Evolutionary conservation across 1,140 invertebrate genomes (phyloP).

Genomic region (Asobara japonica): DNA sequence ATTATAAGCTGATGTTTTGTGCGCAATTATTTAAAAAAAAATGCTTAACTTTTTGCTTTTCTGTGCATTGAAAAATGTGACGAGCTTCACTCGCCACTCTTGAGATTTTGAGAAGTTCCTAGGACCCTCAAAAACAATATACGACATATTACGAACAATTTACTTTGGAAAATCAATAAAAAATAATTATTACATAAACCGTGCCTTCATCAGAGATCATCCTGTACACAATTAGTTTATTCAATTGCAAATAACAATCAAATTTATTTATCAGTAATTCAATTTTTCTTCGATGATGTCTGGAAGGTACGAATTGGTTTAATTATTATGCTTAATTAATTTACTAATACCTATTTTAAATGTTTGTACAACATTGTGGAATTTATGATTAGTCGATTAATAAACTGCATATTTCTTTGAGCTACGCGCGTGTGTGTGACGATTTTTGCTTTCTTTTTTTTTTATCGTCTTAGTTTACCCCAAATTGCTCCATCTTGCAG

Average conservation of each 20-base stretch:
- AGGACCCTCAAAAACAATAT: background rate
- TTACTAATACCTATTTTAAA: slow-evolving; percentile 18
- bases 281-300: slow-evolving; percentile 2
- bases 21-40: background rate
- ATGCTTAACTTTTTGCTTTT: background rate
- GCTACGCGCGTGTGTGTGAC: slow-evolving; percentile 23
- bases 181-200: background rate
- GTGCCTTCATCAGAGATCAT: slow-evolving; percentile 21
- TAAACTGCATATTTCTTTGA: background rate
- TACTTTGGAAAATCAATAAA: background rate
- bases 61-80: background rate
- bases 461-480: too few species aligned
- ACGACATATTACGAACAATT: background rate
- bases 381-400: slow-evolving; percentile 5
- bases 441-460: too few species aligned
- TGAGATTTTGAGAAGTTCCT: background rate
- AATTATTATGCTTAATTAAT: slow-evolving; percentile 14
- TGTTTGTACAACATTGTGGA: slow-evolving; percentile 30
- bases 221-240: slow-evolving; percentile 17
- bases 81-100: background rate
- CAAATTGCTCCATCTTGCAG: background rate
- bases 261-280: background rate
- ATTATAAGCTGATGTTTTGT: background rate
- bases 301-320: background rate
- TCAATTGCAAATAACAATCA: background rate